Conservation (phyloP, 2,797 vertebrate species). For the Protonibea diacanthus region DNA sequence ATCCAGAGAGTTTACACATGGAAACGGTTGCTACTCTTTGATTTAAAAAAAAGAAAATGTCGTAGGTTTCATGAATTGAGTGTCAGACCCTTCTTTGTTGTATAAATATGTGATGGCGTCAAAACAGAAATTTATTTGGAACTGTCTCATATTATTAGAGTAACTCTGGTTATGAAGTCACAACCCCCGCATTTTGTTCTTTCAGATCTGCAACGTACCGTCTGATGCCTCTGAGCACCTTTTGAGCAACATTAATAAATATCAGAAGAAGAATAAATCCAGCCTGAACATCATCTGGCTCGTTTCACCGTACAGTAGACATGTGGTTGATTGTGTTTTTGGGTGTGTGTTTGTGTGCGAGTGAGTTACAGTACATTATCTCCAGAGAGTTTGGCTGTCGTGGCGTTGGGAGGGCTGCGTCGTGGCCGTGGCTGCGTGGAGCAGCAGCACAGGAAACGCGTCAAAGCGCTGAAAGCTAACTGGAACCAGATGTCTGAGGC, state of each 20-base stretch:
- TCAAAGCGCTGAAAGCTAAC: conserved; percentile 85
- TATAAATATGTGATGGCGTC: conserved; percentile 20
- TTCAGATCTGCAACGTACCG: not conserved
- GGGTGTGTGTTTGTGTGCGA: conserved; percentile 20
- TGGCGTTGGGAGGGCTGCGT: conserved; percentile 80
- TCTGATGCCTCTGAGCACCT: conserved; percentile 6
- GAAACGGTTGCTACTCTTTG: conserved; percentile 7
- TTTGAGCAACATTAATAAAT: conserved; percentile 24
- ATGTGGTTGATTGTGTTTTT: conserved; percentile 33
- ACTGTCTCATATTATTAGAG: conserved; percentile 34
- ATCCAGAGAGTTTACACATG: not conserved
- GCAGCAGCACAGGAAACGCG: conserved; percentile 87
- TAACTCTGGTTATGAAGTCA: conserved; percentile 26
- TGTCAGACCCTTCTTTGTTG: conserved; percentile 7
- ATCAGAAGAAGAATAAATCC: not conserved
- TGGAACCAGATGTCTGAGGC: conserved; percentile 89
- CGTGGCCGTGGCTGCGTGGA: conserved; percentile 77
- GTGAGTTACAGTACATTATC: conserved; percentile 54
- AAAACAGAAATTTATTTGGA: conserved; percentile 26
- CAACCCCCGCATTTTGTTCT: not conserved
- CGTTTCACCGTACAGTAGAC: conserved; percentile 16
- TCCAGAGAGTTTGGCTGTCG: conserved; percentile 66
- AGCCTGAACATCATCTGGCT: conserved; percentile 17
- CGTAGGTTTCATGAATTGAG: not conserved
- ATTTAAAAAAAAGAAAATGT: not conserved